Percentiles rank a stretch among this genome's conserved stretches.
phyloP scores from a whole-genome alignment of 2,113 vertebrate species.

The Dicerorhinus sumatrensis region DNA sequence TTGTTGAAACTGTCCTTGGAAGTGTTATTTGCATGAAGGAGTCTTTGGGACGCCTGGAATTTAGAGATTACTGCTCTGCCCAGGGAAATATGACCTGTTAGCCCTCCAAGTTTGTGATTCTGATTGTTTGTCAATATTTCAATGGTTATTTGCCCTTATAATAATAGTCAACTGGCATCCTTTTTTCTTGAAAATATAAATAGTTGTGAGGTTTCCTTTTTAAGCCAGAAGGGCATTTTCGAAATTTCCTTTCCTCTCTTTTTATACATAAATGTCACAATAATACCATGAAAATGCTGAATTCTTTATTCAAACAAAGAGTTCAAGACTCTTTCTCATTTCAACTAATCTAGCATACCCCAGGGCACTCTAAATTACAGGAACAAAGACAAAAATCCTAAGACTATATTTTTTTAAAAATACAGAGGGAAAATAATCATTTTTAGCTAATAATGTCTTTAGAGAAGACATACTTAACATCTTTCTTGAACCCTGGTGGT shows the following conservation, averaged over 20 bases:
- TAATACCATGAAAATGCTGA: neutral
- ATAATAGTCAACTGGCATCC: neutral
- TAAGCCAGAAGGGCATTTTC: neutral
- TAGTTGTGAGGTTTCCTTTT: neutral
- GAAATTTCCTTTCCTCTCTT: neutral
- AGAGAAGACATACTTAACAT: neutral
- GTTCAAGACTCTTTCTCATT: neutral
- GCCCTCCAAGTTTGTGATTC: neutral
- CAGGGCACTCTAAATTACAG: neutral
- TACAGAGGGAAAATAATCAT: neutral
- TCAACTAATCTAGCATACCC: neutral
- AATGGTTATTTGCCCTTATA: neutral
- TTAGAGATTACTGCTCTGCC: neutral
- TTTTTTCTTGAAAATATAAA: conserved; percentile 14
- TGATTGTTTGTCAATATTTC: neutral
- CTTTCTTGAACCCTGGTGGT: neutral
- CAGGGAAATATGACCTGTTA: conserved; percentile 3
- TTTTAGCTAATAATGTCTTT: neutral
- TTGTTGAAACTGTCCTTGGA: conserved; percentile 8
- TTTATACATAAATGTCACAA: neutral
- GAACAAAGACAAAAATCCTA: neutral
- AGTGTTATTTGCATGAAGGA: neutral
- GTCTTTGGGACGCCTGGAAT: neutral
- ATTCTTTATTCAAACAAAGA: conserved; percentile 33
- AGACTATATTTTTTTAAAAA: neutral